Base-by-base conservation (phyloP, 1,140 invertebrate genomes). In the Adelges cooleyi region DNA sequence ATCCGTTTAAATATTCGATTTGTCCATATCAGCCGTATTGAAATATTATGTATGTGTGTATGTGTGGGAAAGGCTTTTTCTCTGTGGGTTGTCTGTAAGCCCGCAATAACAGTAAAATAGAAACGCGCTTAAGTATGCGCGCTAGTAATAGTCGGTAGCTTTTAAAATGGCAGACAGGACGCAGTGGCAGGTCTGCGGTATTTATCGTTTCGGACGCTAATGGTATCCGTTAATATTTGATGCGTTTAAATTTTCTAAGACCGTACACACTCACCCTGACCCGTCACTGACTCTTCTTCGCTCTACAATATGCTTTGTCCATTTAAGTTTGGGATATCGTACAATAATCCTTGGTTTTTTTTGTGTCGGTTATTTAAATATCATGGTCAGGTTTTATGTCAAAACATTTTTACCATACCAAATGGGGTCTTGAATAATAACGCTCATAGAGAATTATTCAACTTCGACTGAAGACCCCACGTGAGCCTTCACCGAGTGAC, bases 141-240 rank as follows among this genome's bases (percentile, higher is more conserved):
- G 17, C 9, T 2, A 27, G 40, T 20, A 44, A 18, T 13, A 20
- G 20, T 10, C 1, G 40, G 23, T 17, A 38, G 11, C 27, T 33
- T 18, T 11, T 6, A 22, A 20, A 38, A 36, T 8, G 20, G 11
- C 2, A 5, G 17, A 13, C 15, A n/a, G n/a, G n/a, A n/a, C n/a
- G n/a, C n/a, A n/a, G n/a, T n/a, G n/a, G n/a, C n/a, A n/a, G 11
- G 29, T 33, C 11, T 11, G n/a, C 18, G 6, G 3, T 62, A 62
- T 62, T 62, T 62, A 48, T 42, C 42, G 42, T 48, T 17, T 29
- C 25, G 23, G 23, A 48, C 56, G 23, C 25, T 62, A 59, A 46
- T 62, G 40, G 40, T 62, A 62, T 13, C 56, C 20, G 42, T 48
- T 62, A 62, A 46, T 62, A 62, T 48, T 62, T 62, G 40, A 62